Base-by-base conservation (phyloP, 2,113 vertebrate species). In the Oncorhynchus gorbuscha region DNA sequence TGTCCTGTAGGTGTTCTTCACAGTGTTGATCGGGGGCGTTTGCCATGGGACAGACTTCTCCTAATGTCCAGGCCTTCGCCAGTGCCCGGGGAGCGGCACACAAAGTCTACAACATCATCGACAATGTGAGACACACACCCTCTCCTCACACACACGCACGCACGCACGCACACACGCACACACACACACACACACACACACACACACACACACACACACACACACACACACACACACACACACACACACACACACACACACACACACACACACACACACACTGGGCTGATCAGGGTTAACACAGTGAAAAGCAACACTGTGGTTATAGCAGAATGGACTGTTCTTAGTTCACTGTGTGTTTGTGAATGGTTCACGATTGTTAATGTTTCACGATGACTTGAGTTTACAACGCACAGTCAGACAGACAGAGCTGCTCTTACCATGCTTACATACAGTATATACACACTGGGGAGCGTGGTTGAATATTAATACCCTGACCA, bases 31-130 rank as follows among this genome's bases (percentile, higher is more conserved):
- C 3, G n/a, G 96, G 98, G 80, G 95, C 96, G 13, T 98, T 97
- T 79, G 88, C 92, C 0, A 11, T 99, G 18, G 98, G 98, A 28
- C 97, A 99, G 79, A 93, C 95, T 2, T 92, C 96, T 74, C 97
- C 97, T 1, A 96, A 95, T 87, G 89, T 99, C 82, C 95, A 98
- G 73, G 92, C 95, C 0, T 95, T 99, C 83, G 93, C 96, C 67
- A 95, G 83, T 67, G 97, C 97, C 35, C 93, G 96, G 70, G 98
- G 97, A 87, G 98, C 97, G 11, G 97, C 97, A 1, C 93, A 95
- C 81, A 69, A 89, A 18, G 74, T 99, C 39, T 99, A 96, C 86
- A 85, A 81, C 69, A 95, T 98, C 79, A 98, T 98, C 67, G 96
- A 98, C 83, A 92, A 87, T 14, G 97, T 99, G 89, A 96, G 96